A percentile compares a stretch with the other conserved stretches of the same genome.
These are phyloP conservation scores for Ormyrus thymus DNA, from an alignment of 2,888 invertebrate species.

Conservation along the genomic window DNA sequence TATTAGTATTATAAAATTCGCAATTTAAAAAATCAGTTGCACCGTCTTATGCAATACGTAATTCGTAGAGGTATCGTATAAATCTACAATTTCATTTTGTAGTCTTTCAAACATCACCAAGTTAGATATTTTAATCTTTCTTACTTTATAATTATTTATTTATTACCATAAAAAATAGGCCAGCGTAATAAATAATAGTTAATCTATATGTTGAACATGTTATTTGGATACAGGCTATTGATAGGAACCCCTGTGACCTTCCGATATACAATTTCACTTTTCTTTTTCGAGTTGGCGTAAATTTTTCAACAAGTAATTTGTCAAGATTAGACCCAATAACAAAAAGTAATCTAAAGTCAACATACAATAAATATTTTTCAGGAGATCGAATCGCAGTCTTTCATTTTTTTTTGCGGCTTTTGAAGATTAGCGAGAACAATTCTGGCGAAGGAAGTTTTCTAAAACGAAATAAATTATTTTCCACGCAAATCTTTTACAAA, in stretches of 20 bases:
- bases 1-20: constrained; percentile 33
- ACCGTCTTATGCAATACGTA: constrained; percentile 9
- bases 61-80: constrained; percentile 12
- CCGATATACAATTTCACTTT: constrained; percentile 2
- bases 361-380: constrained; percentile 30
- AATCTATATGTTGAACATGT: constrained; percentile 32
- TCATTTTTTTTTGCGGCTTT: neutral
- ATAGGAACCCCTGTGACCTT: constrained; percentile 43
- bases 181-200: constrained; percentile 46
- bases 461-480: constrained; percentile 25
- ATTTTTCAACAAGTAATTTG: neutral
- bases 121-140: constrained; percentile 19
- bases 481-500: constrained; percentile 10
- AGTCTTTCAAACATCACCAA: constrained; percentile 25
- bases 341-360: constrained; percentile 12
- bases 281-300: constrained; percentile 9
- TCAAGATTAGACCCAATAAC: neutral
- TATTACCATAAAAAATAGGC: constrained; percentile 40
- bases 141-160: constrained; percentile 22
- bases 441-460: constrained; percentile 13
- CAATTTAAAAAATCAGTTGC: constrained; percentile 33
- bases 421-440: neutral
- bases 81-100: constrained; percentile 26
- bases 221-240: constrained; percentile 15
- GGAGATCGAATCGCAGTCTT: constrained; percentile 39